Conservation (phyloP, 2,888 invertebrate genomes). For the Mythimna ferrago region DNA sequence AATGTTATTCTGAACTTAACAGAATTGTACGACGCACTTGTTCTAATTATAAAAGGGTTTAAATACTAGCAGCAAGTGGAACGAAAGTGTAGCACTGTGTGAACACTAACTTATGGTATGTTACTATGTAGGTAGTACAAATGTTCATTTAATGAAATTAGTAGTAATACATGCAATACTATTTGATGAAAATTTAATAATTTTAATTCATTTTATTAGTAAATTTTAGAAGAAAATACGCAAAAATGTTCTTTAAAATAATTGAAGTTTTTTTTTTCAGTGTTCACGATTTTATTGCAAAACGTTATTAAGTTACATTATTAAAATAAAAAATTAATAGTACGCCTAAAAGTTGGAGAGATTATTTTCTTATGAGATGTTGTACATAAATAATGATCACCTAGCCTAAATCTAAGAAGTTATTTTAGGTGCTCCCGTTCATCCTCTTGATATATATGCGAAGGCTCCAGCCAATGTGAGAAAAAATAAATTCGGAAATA, state of each 20-base stretch:
- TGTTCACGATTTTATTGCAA: background rate
- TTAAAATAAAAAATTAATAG: slow-evolving; percentile 7
- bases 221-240: slow-evolving; percentile 15
- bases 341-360: background rate
- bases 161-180: background rate
- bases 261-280: slow-evolving; percentile 10
- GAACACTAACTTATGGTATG: background rate
- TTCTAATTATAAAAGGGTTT: slow-evolving; percentile 58
- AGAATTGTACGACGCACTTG: slow-evolving; percentile 48
- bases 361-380: slow-evolving; percentile 6
- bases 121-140: background rate
- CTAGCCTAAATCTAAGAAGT: slow-evolving; percentile 5
- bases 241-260: background rate
- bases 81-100: slow-evolving; percentile 23
- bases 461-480: slow-evolving; percentile 25
- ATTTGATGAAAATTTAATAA: background rate
- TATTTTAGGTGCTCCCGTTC: slow-evolving; percentile 10
- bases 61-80: slow-evolving; percentile 38
- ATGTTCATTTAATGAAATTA: background rate
- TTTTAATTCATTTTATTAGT: slow-evolving; percentile 6
- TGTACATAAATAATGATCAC: slow-evolving; percentile 9
- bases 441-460: slow-evolving; percentile 32
- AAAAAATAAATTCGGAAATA: slow-evolving; percentile 34
- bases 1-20: slow-evolving; percentile 54
- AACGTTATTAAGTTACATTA: slow-evolving; percentile 8